phyloP scores from a whole-genome alignment of 2,797 vertebrate species.

The Decapterus maruadsi region DNA sequence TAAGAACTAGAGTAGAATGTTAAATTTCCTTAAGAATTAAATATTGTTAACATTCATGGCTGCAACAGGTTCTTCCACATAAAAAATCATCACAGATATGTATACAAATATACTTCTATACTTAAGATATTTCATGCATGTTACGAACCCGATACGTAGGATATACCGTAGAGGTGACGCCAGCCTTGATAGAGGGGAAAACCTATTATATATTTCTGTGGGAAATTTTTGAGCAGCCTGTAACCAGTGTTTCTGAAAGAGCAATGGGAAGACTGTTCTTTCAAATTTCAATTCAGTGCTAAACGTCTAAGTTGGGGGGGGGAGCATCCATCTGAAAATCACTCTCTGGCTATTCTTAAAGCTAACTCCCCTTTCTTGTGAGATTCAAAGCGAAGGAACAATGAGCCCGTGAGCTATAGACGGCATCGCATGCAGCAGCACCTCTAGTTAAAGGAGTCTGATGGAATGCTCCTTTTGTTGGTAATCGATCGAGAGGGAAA shows the following conservation, averaged over 20 bases:
- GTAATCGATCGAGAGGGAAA: conserved; percentile 73
- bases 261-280: conserved; percentile 2
- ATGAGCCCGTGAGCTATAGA: conserved; percentile 22
- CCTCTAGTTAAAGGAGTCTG: conserved; percentile 63
- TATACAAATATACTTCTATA: no score
- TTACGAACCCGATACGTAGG: no score
- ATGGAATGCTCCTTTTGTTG: conserved; percentile 77
- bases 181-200: no score
- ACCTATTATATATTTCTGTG: background rate
- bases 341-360: conserved; percentile 5
- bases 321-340: conserved; percentile 32
- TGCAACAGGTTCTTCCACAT: no score
- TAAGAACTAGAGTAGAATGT: no score
- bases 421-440: conserved; percentile 40
- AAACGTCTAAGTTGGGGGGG: conserved; percentile 17
- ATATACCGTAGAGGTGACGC: no score
- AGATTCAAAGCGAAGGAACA: conserved; percentile 37
- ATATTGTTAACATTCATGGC: no score
- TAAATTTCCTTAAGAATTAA: no score
- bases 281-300: conserved; percentile 33
- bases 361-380: conserved; percentile 1
- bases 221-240: conserved; percentile 14
- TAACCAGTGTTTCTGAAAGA: background rate
- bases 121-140: no score
- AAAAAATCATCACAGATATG: no score